phyloP scores from a whole-genome alignment of 92 coral and sea anemone species.

The Palythoa grandis region DNA sequence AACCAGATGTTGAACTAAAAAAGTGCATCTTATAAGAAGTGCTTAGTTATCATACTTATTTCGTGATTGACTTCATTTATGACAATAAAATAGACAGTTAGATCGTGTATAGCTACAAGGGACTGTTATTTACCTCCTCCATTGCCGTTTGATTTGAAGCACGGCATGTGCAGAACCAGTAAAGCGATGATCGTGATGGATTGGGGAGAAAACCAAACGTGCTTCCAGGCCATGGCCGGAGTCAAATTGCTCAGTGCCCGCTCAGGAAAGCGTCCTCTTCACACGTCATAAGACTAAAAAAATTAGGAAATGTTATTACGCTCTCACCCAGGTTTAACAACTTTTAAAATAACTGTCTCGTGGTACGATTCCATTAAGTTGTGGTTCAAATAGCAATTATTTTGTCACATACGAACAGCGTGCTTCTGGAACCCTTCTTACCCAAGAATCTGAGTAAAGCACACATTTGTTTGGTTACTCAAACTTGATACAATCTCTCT shows the following conservation, averaged over 20 bases:
- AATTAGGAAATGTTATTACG: not conserved
- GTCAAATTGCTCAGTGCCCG: not conserved
- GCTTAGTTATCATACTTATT: not conserved
- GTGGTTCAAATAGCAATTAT: not conserved
- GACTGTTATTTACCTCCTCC: not conserved
- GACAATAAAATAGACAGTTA: too few relatives aligned
- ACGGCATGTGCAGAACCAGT: slow-evolving; percentile 22
- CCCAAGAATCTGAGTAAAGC: not conserved
- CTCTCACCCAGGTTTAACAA: not conserved
- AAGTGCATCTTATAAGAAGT: not conserved
- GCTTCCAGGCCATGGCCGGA: slow-evolving; percentile 20
- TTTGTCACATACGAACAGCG: not conserved
- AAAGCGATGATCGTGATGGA: not conserved
- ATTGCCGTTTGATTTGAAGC: slow-evolving; percentile 21
- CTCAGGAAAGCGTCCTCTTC: not conserved
- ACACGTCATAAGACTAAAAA: slow-evolving; percentile 15
- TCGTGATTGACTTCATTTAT: not conserved
- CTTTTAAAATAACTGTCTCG: not conserved
- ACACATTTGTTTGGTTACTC: not conserved
- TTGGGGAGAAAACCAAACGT: slow-evolving; percentile 22
- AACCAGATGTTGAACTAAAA: not conserved
- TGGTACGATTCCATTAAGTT: not conserved
- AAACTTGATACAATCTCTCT: not conserved
- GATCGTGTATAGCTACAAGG: not conserved
- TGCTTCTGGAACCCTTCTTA: too few relatives aligned